Evolutionary conservation across 2,797 vertebrate species (phyloP).

Genomic region (Loris lydekkerianus): DNA sequence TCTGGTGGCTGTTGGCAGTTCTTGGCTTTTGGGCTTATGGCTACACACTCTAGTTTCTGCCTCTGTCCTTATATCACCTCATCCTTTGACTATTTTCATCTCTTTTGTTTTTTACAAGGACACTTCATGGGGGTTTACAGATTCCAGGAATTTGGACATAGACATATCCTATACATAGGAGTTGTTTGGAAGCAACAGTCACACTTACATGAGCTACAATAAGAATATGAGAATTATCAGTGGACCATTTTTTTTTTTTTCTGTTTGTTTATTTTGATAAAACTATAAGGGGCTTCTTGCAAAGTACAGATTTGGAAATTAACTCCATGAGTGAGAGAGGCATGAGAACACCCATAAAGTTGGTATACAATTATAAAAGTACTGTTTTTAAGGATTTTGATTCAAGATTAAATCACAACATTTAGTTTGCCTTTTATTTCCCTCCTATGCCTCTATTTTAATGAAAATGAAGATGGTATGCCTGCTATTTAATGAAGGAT

Average conservation of each 20-base stretch:
- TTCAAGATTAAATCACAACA: not conserved
- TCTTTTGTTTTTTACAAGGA: not conserved
- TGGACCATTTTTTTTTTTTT: not conserved
- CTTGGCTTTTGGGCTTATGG: not conserved
- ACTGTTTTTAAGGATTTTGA: not conserved
- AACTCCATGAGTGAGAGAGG: not conserved
- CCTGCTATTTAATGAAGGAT: not conserved
- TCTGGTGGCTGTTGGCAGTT: too few relatives aligned
- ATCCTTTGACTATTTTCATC: not conserved
- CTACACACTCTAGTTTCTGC: not conserved
- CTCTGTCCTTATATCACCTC: not conserved
- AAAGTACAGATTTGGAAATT: not conserved
- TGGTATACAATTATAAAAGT: not conserved
- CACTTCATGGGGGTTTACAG: not conserved
- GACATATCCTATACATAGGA: not conserved
- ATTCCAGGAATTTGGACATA: not conserved
- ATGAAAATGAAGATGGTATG: not conserved
- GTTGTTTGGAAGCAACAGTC: not conserved
- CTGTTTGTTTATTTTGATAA: not conserved
- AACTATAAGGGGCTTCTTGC: not conserved
- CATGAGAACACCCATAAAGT: fast-evolving
- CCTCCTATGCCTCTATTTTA: not conserved
- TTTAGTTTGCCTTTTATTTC: not conserved
- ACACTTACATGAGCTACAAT: not conserved
- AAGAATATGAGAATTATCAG: not conserved